Conservation (phyloP, 2,888 invertebrate genomes). For the Podabrus alpinus region DNA sequence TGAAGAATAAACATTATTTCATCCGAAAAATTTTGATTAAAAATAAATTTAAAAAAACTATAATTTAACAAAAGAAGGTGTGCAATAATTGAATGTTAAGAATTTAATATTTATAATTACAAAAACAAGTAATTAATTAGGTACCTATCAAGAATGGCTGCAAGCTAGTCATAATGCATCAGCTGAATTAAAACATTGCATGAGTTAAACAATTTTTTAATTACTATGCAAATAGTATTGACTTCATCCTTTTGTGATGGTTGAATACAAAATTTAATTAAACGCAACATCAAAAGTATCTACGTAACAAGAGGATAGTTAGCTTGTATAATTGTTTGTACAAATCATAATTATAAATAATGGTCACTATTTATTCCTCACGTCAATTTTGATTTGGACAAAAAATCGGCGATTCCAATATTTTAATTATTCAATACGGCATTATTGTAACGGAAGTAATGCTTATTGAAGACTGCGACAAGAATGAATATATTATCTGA, state of each 20-base stretch:
- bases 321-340: neutral
- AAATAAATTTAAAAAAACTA: neutral
- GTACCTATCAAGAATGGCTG: neutral
- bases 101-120: neutral
- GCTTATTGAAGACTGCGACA: conserved; percentile 13
- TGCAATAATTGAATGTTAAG: neutral
- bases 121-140: neutral
- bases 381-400: neutral
- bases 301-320: neutral
- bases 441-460: conserved; percentile 16
- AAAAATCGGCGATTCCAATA: neutral
- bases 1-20: too few relatives aligned
- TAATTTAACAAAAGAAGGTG: neutral
- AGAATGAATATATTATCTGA: conserved; percentile 28
- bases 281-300: neutral
- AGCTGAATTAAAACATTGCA: neutral
- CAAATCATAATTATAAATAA: neutral
- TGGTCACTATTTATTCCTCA: neutral
- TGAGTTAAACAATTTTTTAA: neutral
- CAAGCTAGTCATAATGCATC: neutral
- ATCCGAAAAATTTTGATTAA: too few relatives aligned
- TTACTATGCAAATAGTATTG: neutral
- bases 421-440: neutral
- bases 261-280: neutral
- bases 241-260: neutral